Base-by-base conservation (phyloP, 2,888 invertebrate genomes). In the Rhagium mordax region DNA sequence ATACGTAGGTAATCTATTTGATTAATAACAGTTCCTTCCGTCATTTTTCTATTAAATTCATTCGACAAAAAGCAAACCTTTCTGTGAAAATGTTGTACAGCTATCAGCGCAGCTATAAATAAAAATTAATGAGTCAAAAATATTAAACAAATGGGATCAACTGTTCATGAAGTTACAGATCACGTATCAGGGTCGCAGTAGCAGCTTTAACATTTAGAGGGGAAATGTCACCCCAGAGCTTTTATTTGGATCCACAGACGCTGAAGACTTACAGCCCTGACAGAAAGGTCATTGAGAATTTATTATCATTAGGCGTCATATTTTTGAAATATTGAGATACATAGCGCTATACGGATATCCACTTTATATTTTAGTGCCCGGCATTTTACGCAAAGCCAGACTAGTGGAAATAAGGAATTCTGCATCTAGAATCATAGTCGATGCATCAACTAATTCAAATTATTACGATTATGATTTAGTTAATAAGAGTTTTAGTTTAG, bases 161-260 rank as follows among this genome's bases (percentile, higher is more conserved):
- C 80, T 82, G 84, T 82, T 81, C 82, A 83, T 81, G 84, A 84
- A 85, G 85, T 86, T 85, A 83, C 85, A 85, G 86, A 86, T 86
- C 86, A 86, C 86, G 85, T 86, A 85, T 79, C 84, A 80, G 79
- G 83, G 81, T 79, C 80, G 79, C 78, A 76, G 73, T 79, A 81
- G 80, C 78, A 81, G 83, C 82, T 85, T 85, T 86, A 86, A 86
- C 86, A 86, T 86, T 87, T 86, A 81, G 81, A 82, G 82, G 83
- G 82, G 78, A 85, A 86, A 86, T 86, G 86, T 86, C 86, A 86
- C 84, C 83, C 84, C 71, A 79, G 82, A 82, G 84, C 83, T 82
- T 74, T 80, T 76, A 78, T 81, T 78, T 75, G 70, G 74, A 79
- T 80, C 78, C 67, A 47, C 78, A 78, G 76, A 77, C 77, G 74